Conservation (phyloP, 1,140 invertebrate genomes). For the Scaptomyza pallida region DNA sequence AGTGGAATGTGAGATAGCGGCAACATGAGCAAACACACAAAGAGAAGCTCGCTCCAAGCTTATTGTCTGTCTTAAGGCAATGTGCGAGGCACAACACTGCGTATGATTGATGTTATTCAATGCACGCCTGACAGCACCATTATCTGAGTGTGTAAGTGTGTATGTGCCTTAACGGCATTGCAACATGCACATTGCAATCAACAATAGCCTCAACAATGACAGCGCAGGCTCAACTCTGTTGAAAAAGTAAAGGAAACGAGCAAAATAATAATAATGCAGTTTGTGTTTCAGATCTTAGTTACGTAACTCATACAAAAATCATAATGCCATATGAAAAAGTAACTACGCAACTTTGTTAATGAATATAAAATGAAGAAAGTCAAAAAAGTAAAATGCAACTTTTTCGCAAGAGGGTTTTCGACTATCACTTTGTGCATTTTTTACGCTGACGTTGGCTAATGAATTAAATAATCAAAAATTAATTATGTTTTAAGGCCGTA, state of each 20-base stretch:
- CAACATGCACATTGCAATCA: constrained; percentile 47
- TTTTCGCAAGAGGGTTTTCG: neutral
- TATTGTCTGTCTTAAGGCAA: constrained; percentile 57
- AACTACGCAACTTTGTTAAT: constrained; percentile 8
- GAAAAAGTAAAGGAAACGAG: neutral
- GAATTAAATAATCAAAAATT: constrained; percentile 63
- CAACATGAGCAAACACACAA: constrained; percentile 32
- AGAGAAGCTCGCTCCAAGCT: constrained; percentile 34
- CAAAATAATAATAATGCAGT: constrained; percentile 1
- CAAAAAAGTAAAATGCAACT: neutral
- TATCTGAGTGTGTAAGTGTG: constrained; percentile 45
- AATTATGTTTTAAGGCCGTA: constrained; percentile 48
- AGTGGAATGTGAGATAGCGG: constrained; percentile 3
- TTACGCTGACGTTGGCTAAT: constrained; percentile 14
- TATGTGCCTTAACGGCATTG: neutral
- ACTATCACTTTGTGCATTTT: constrained; percentile 19
- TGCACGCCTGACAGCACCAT: constrained; percentile 68
- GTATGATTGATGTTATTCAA: constrained; percentile 76
- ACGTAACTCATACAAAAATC: too few species aligned
- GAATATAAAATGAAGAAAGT: constrained; percentile 20
- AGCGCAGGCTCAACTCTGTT: constrained; percentile 8
- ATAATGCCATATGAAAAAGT: neutral
- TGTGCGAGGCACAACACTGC: constrained; percentile 51
- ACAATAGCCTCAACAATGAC: constrained; percentile 41
- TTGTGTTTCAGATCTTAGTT: neutral